These are phyloP conservation scores for Epicauta chinensis DNA, from an alignment of 1,140 invertebrate species.

Conservation along the genomic window DNA sequence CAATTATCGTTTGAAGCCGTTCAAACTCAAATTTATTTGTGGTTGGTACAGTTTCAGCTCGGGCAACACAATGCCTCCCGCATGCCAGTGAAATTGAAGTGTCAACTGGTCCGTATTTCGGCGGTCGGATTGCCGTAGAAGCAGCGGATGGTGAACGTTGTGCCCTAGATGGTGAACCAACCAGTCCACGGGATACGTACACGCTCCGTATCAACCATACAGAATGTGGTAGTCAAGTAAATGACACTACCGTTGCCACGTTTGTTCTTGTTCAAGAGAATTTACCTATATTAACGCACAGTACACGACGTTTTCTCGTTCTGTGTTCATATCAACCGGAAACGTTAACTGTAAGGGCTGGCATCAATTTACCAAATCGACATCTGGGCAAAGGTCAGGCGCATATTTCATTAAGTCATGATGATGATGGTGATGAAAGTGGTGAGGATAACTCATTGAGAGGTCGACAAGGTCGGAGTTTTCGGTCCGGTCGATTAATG, in stretches of 20 bases:
- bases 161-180: constrained; percentile 54
- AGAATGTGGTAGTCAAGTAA: constrained; percentile 67
- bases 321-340: constrained; percentile 73
- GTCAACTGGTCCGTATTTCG: constrained; percentile 71
- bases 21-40: neutral
- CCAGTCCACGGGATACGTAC: constrained; percentile 62
- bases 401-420: constrained; percentile 3
- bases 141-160: constrained; percentile 57
- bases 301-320: constrained; percentile 68
- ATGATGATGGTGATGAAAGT: constrained; percentile 22
- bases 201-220: constrained; percentile 66
- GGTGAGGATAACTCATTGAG: constrained; percentile 26
- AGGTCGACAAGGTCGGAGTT: constrained; percentile 1
- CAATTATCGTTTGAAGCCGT: too few relatives aligned
- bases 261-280: constrained; percentile 78
- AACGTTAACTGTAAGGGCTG: constrained; percentile 68
- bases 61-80: constrained; percentile 66
- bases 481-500: neutral
- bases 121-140: constrained; percentile 66
- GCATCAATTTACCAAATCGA: constrained; percentile 52
- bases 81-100: constrained; percentile 72
- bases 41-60: constrained; percentile 59
- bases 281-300: constrained; percentile 71
- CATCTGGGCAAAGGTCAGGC: constrained; percentile 28
- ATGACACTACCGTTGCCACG: constrained; percentile 65